phyloP scores from a whole-genome alignment of 2,888 invertebrate species.

The Tuberolachnus salignus region DNA sequence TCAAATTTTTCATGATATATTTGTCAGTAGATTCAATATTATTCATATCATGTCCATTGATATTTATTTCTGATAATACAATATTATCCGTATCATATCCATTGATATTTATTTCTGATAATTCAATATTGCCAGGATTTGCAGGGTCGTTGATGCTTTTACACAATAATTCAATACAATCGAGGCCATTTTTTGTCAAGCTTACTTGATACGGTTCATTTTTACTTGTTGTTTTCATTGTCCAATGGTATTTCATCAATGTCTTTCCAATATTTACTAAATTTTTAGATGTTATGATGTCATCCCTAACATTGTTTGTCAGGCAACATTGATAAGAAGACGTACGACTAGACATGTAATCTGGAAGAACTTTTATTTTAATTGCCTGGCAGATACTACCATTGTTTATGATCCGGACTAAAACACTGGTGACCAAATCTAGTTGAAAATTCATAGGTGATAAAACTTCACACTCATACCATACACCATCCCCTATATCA shows the following conservation, averaged over 20 bases:
- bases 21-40: too few species aligned
- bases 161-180: slow-evolving; percentile 27
- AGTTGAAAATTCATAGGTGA: background rate
- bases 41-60: too few species aligned
- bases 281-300: slow-evolving; percentile 2
- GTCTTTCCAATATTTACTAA: background rate
- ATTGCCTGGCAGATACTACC: slow-evolving; percentile 10
- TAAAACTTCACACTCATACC: slow-evolving; percentile 21
- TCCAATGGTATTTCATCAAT: slow-evolving; percentile 11
- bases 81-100: background rate
- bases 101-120: background rate
- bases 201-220: slow-evolving; percentile 24
- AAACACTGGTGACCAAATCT: background rate
- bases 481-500: slow-evolving; percentile 9
- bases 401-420: slow-evolving; percentile 12
- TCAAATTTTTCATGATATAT: background rate
- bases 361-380: background rate
- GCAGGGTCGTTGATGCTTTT: background rate
- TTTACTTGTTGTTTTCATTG: slow-evolving; percentile 20
- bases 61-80: background rate
- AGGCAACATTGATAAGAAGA: slow-evolving; percentile 1
- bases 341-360: background rate
- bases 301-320: slow-evolving; percentile 10
- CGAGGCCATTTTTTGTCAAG: background rate
- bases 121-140: background rate